Evolutionary conservation across 30 jellyfish, hydroid and myxozoan species (phyloP).

Genomic region (Hydractinia echinata): DNA sequence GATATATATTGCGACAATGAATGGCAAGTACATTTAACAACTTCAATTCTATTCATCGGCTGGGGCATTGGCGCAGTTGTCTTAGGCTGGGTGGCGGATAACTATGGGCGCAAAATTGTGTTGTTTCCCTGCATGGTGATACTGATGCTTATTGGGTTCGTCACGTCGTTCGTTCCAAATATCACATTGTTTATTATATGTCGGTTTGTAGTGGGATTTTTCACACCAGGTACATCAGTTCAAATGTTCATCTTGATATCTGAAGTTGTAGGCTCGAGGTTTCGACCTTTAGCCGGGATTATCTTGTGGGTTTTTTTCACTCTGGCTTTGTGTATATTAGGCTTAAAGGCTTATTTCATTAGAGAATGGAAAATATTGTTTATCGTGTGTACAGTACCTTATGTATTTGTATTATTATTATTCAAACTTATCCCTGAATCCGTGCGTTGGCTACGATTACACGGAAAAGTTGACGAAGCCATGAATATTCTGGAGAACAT

Average conservation of each 20-base stretch:
- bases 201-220: slow-evolving; percentile 63
- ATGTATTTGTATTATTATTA: slow-evolving; percentile 47
- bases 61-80: slow-evolving; percentile 79
- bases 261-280: slow-evolving; percentile 73
- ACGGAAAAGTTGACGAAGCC: slow-evolving; percentile 55
- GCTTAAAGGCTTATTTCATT: slow-evolving; percentile 69
- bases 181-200: slow-evolving; percentile 38
- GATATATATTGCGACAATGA: slow-evolving; percentile 58
- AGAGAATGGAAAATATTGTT: slow-evolving; percentile 62
- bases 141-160: slow-evolving; percentile 49
- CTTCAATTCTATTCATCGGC: slow-evolving; percentile 52
- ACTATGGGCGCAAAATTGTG: slow-evolving; percentile 70
- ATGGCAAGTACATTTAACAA: slow-evolving; percentile 32
- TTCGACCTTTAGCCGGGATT: slow-evolving; percentile 75
- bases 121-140: slow-evolving; percentile 44
- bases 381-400: slow-evolving; percentile 73
- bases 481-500: slow-evolving; percentile 28
- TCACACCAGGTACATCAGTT: slow-evolving; percentile 64
- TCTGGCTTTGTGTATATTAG: slow-evolving; percentile 60
- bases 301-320: slow-evolving; percentile 69
- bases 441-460: slow-evolving; percentile 66
- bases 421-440: slow-evolving; percentile 83
- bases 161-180: slow-evolving; percentile 61
- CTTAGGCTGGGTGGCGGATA: slow-evolving; percentile 67
- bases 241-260: slow-evolving; percentile 65